Evolutionary conservation across 2,888 invertebrate species (phyloP).

Genomic region (Disparrhopalites patrizii): DNA sequence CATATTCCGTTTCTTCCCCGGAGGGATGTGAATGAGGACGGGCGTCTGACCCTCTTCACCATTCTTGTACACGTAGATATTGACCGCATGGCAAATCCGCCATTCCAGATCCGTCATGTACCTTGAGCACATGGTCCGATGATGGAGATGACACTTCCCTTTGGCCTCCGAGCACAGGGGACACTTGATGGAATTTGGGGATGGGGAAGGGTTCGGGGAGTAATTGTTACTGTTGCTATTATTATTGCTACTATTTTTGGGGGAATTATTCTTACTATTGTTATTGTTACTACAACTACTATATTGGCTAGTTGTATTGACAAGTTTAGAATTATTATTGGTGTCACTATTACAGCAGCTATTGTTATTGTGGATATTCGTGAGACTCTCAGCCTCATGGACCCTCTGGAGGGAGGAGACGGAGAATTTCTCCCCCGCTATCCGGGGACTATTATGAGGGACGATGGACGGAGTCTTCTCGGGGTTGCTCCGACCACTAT

Average conservation of each 20-base stretch:
- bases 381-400: slow-evolving; percentile 2
- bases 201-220: background rate
- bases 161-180: slow-evolving; percentile 4
- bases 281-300: background rate
- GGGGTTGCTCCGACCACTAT: background rate
- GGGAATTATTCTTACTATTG: background rate
- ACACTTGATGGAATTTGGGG: background rate
- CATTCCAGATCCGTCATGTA: slow-evolving; percentile 41
- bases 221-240: background rate
- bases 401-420: background rate
- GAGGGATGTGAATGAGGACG: slow-evolving; percentile 45
- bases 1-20: slow-evolving; percentile 47
- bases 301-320: background rate
- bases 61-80: slow-evolving; percentile 47
- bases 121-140: slow-evolving; percentile 16
- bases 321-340: background rate
- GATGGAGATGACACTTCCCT: slow-evolving; percentile 9
- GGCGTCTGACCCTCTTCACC: slow-evolving; percentile 45
- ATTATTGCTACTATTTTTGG: background rate
- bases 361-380: too few species aligned
- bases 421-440: too few species aligned
- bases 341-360: background rate
- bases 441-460: background rate
- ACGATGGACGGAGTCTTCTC: background rate
- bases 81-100: slow-evolving; percentile 47